Evolutionary conservation across 2,113 vertebrate species (phyloP).

Genomic region (Esox niger): DNA sequence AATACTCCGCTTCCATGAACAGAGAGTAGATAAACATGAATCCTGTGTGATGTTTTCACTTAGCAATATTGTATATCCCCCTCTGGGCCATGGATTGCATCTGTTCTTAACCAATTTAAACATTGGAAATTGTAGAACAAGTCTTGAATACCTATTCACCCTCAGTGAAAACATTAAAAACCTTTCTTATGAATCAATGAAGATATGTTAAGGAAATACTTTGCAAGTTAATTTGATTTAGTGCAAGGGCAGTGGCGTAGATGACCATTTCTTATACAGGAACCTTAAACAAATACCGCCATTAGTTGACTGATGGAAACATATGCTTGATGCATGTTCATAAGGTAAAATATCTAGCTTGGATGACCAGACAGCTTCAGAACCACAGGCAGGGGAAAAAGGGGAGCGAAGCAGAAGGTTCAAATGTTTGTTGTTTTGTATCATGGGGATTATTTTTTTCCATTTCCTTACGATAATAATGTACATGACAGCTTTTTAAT

Average conservation of each 20-base stretch:
- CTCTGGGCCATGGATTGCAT: too few relatives aligned
- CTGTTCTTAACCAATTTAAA: neutral
- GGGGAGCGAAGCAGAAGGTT: neutral
- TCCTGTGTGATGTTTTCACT: too few relatives aligned
- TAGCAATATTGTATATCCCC: too few relatives aligned
- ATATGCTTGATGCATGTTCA: constrained; percentile 37
- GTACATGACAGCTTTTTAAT: neutral
- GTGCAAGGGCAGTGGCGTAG: constrained; percentile 78
- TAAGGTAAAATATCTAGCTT: neutral
- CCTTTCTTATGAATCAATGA: neutral
- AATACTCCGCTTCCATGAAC: too few relatives aligned
- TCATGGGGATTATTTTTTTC: neutral
- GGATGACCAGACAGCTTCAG: too few relatives aligned
- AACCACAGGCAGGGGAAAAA: too few relatives aligned
- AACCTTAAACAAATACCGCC: constrained; percentile 52
- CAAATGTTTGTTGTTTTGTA: neutral
- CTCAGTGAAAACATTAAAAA: too few relatives aligned
- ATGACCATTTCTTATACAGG: constrained; percentile 78
- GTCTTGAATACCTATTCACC: too few relatives aligned
- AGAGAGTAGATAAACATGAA: too few relatives aligned
- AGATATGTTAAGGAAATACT: neutral
- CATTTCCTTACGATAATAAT: neutral
- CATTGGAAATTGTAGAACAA: neutral
- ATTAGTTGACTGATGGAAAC: constrained; percentile 63
- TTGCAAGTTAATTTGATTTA: constrained; percentile 73